phyloP scores from a whole-genome alignment of 2,113 vertebrate species.

The Lates calcarifer region DNA sequence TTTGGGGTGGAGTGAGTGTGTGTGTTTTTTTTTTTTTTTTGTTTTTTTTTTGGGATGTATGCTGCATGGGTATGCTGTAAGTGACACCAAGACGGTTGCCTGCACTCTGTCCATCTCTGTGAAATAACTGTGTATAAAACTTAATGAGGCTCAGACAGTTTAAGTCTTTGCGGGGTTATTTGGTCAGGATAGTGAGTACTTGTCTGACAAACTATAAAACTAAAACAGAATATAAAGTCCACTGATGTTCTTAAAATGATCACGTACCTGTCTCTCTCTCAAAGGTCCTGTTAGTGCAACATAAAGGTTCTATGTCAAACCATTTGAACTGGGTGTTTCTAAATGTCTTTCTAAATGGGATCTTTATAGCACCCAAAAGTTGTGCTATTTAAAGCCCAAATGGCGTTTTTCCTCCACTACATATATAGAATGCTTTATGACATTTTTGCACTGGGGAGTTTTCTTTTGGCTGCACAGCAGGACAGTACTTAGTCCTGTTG shows the following conservation, averaged over 20 bases:
- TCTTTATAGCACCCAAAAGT: slow-evolving; percentile 26
- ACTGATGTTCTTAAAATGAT: slow-evolving; percentile 25
- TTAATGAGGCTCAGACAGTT: slow-evolving; percentile 61
- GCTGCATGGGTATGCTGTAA: slow-evolving; percentile 45
- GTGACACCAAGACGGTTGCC: slow-evolving; percentile 48
- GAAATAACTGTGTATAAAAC: slow-evolving; percentile 57
- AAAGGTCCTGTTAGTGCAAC: slow-evolving; percentile 24
- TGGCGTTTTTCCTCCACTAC: slow-evolving; percentile 22
- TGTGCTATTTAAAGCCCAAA: slow-evolving; percentile 53
- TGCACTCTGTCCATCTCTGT: slow-evolving; percentile 26
- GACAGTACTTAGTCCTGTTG: neutral
- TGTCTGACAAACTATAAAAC: slow-evolving; percentile 30
- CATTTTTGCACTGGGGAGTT: slow-evolving; percentile 27
- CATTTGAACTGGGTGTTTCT: slow-evolving; percentile 20
- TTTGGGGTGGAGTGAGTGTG: slow-evolving; percentile 70
- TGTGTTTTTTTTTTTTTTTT: no score
- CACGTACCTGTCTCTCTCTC: slow-evolving; percentile 8
- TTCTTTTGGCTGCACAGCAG: neutral
- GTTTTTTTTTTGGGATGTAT: slow-evolving; percentile 51
- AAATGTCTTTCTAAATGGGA: slow-evolving; percentile 38
- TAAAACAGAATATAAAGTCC: slow-evolving; percentile 19
- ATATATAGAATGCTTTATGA: slow-evolving; percentile 16
- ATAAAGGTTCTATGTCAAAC: slow-evolving; percentile 33
- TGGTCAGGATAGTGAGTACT: slow-evolving; percentile 31
- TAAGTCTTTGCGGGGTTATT: slow-evolving; percentile 40